Base-by-base conservation (phyloP, 1,140 invertebrate genomes). In the Neotoxoptera formosana region DNA sequence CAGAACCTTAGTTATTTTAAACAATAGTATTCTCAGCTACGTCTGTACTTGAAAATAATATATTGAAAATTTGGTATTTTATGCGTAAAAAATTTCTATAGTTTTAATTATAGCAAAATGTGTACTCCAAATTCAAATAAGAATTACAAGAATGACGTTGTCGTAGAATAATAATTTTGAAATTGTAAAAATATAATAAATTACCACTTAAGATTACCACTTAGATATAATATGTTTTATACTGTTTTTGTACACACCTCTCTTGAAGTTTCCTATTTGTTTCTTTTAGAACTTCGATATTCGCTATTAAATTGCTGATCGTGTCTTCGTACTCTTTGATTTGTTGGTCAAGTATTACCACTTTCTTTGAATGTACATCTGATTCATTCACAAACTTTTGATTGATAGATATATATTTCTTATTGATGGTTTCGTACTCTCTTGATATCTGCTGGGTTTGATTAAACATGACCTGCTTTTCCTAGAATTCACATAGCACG, bases 251-350 rank as follows among this genome's bases (percentile, higher is more conserved):
- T 30, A 60, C 60, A 47, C 14, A 81, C 91, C 34, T 86, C 30
- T 93, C 81, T 84, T 93, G 91, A 0, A 84, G 76, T 25, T 93
- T 14, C 25, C 11, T 93, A 17, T 93, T 93, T 51, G 48, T 53
- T 93, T 86, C 51, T 84, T 93, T 56, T 30, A 93, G 36, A 20
- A 86, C 53, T 45, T 93, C 36, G 0, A 93, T 23, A 9, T 93
- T 6, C 11, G 47, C 3, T 25, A 14, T 93, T 53, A 86, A 36
- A 51, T 86, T 83, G 7, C 60, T 11, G 34, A 53, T n/a, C 41
- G 23, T 30, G 11, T n/a, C 48, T 93, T 93, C 76, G 21, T 93
- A 56, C 1, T 93, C 48, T 41, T 84, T 53, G 21, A 53, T 86
- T 93, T 93, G 81, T 41, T 93, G 45, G 25, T n/a, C 2, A 23